phyloP scores from a whole-genome alignment of 2,113 vertebrate species.

The Petrocephalus microphthalmus region DNA sequence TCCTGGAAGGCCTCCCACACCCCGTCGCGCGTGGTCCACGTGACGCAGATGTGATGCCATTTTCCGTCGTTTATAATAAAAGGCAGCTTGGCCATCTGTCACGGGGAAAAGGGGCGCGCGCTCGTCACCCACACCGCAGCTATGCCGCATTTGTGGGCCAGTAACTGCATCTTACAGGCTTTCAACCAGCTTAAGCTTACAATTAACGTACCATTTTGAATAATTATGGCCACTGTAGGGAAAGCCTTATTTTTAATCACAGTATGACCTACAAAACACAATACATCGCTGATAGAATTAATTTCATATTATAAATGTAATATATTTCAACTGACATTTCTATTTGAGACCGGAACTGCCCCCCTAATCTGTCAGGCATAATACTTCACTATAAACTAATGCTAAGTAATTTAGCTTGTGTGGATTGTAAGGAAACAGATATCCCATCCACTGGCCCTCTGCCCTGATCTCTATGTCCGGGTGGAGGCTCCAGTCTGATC shows the following conservation, averaged over 20 bases:
- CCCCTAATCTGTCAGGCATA: background rate
- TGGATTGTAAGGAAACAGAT: background rate
- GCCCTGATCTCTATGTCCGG: background rate
- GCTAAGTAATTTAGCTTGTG: background rate
- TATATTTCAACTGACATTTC: background rate
- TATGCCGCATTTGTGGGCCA: background rate
- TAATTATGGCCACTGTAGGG: background rate
- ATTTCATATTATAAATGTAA: background rate
- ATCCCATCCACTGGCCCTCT: background rate
- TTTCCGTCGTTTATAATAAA: conserved; percentile 92
- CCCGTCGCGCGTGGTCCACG: conserved; percentile 93
- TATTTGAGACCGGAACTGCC: background rate
- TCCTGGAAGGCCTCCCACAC: conserved; percentile 98
- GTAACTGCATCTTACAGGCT: background rate
- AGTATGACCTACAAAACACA: background rate
- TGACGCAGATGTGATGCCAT: conserved; percentile 96
- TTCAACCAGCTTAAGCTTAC: background rate
- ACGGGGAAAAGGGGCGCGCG: background rate
- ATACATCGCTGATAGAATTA: background rate
- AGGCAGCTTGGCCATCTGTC: conserved; percentile 89
- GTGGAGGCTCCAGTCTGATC: too few species aligned
- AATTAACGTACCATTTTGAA: background rate
- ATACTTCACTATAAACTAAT: background rate
- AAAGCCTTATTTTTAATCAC: background rate
- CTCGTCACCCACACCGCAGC: background rate